phyloP scores from a whole-genome alignment of 1,140 invertebrate species.

The Drosophila bocki region DNA sequence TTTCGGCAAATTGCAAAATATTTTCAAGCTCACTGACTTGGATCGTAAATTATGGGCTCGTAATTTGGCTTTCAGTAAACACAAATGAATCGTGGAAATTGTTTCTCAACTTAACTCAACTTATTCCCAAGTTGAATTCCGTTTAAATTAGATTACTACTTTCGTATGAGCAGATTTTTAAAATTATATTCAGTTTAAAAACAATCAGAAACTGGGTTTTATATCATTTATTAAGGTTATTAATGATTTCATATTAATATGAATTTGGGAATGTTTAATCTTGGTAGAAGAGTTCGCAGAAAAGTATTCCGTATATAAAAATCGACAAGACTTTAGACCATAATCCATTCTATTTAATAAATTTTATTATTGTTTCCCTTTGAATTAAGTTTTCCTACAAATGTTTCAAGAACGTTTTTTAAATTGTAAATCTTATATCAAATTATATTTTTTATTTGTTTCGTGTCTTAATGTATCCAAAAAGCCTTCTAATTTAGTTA shows the following conservation, averaged over 20 bases:
- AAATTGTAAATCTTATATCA: background rate
- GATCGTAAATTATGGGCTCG: conserved; percentile 62
- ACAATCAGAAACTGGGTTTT: too few species aligned
- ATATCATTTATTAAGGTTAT: background rate
- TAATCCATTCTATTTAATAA: background rate
- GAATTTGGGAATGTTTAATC: background rate
- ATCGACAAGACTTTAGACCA: background rate
- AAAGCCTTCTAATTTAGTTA: background rate
- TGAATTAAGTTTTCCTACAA: too few species aligned
- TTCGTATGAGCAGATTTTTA: background rate
- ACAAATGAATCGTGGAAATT: conserved; percentile 34
- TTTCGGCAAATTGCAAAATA: conserved; percentile 73
- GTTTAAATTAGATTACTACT: background rate
- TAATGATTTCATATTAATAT: background rate
- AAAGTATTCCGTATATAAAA: background rate
- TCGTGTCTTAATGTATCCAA: background rate
- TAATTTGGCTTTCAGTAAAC: conserved; percentile 50
- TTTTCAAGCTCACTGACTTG: conserved; percentile 75
- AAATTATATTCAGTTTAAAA: background rate
- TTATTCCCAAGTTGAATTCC: background rate
- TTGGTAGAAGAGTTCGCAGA: background rate
- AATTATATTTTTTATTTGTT: background rate
- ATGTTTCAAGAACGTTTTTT: too few species aligned
- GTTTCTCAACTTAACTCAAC: conserved; percentile 7
- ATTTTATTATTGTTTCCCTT: background rate